Evolutionary conservation across 2,113 vertebrate genomes (phyloP).

Genomic region (Apodemus sylvaticus): DNA sequence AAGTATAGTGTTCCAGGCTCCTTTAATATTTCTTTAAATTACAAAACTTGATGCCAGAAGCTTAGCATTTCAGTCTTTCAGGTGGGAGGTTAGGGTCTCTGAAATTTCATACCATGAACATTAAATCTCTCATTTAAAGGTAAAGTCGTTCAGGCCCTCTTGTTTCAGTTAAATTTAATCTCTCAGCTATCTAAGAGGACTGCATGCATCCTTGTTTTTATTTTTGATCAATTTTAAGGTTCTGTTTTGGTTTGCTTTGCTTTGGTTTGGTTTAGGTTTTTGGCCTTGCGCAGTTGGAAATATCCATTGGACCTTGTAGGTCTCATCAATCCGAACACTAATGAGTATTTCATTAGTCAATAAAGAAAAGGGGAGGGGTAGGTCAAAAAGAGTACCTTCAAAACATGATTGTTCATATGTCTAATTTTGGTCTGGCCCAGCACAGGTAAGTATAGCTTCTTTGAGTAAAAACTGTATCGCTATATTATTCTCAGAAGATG

Average conservation of each 20-base stretch:
- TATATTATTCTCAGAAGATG: background rate
- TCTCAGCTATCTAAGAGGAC: background rate
- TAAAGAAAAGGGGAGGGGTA: no score
- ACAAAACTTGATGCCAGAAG: background rate
- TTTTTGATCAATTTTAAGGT: background rate
- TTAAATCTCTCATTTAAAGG: conserved; percentile 15
- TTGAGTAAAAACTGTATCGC: background rate
- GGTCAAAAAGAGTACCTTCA: background rate
- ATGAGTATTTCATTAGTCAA: background rate
- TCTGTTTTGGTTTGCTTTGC: background rate
- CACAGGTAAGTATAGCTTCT: background rate
- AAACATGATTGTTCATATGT: background rate
- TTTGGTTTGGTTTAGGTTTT: background rate
- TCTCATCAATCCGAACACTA: background rate
- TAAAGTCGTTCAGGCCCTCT: background rate
- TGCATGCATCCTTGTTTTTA: background rate
- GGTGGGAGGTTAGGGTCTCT: background rate
- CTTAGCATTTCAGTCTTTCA: conserved; percentile 11
- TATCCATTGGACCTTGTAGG: background rate
- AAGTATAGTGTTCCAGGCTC: background rate
- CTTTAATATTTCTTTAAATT: conserved; percentile 47
- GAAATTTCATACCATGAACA: background rate
- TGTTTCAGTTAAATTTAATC: background rate
- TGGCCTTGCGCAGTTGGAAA: background rate
- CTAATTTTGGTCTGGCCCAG: background rate